Conservation (phyloP, 1,140 invertebrate species). For the Thaumetopoea pityocampa region DNA sequence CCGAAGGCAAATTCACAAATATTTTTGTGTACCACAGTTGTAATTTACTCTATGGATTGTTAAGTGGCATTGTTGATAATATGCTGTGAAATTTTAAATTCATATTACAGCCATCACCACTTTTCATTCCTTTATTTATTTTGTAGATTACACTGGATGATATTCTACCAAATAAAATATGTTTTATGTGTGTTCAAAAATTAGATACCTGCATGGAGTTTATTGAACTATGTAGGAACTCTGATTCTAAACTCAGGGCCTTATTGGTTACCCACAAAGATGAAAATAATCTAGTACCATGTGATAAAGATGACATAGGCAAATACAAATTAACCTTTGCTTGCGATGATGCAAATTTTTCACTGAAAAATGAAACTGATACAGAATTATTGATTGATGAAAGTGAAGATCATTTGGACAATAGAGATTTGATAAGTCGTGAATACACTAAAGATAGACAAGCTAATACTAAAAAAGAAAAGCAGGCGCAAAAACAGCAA, state of each 20-base stretch:
- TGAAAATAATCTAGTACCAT: constrained; percentile 2
- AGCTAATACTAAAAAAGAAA: constrained; percentile 20
- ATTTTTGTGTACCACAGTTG: not conserved
- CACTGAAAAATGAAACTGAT: constrained; percentile 16
- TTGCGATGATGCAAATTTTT: constrained; percentile 4
- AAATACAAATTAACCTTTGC: constrained; percentile 11
- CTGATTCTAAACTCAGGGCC: constrained; percentile 43
- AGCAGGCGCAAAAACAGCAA: constrained; percentile 50
- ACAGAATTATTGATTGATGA: constrained; percentile 17
- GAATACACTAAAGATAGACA: constrained; percentile 7
- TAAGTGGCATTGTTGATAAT: no score
- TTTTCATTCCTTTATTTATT: constrained; percentile 13
- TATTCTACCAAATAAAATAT: constrained; percentile 55
- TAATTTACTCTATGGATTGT: no score
- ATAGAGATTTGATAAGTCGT: constrained; percentile 1
- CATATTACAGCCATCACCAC: no score
- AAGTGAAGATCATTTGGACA: constrained; percentile 8
- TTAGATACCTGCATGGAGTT: constrained; percentile 57
- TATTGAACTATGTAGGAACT: constrained; percentile 52
- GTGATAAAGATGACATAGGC: constrained; percentile 6
- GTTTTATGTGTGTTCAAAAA: constrained; percentile 42
- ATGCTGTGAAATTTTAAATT: no score
- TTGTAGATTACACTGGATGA: constrained; percentile 60
- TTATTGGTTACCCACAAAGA: constrained; percentile 2
- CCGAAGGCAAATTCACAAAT: no score